Evolutionary conservation across 2,113 vertebrate genomes (phyloP), one percentile per base, ranked within the genome.

Genomic region (Clarias macrocephalus): DNA sequence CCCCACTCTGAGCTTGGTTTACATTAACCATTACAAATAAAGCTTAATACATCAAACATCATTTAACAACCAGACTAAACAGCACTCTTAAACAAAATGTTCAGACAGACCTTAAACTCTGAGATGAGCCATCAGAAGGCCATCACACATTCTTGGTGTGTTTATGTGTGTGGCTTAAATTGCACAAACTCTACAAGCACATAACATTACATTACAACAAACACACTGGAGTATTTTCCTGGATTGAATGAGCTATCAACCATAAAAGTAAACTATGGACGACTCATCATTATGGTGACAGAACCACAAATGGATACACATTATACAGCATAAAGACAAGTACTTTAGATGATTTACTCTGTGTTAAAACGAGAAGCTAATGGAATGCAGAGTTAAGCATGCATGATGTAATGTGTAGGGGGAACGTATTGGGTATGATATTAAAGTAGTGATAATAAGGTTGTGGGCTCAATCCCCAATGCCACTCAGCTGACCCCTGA

Each of bases 1-100:
- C 72, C 60, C 37, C 25, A 62, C 25, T 62, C 25, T 68, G 62
- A 18, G 42, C 66, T 82, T 87, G 62, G 66, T 87, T 87, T 87
- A 87, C 66, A 82, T 18, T 73, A 30, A 33, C 79, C 66, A 82
- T 62, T 86, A 72, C 85, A 81, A 77, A 86, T 63, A 18, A 75
- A 82, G 85, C 19, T 86, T 86, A 75, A 82, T 87, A 87, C 54
- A 81, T 37, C 11, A 86, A 86, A 62, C 23, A 12, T 59, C 23
- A n/a, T 59, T 28, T 65, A 60, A 23, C 59, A 23, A 60, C 56
- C 57, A 86, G 85, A 80, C 62, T 80, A 86, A 68, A 86, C 65
- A 23, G 25, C 83, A 59, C 75, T 66, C 18, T 57, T 12, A 59
- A 81, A 81, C 77, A 60, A 86, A 86, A 86, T 81, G 77, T 80